Base-by-base conservation (phyloP, 1,140 invertebrate species). In the Drosophila asahinai region DNA sequence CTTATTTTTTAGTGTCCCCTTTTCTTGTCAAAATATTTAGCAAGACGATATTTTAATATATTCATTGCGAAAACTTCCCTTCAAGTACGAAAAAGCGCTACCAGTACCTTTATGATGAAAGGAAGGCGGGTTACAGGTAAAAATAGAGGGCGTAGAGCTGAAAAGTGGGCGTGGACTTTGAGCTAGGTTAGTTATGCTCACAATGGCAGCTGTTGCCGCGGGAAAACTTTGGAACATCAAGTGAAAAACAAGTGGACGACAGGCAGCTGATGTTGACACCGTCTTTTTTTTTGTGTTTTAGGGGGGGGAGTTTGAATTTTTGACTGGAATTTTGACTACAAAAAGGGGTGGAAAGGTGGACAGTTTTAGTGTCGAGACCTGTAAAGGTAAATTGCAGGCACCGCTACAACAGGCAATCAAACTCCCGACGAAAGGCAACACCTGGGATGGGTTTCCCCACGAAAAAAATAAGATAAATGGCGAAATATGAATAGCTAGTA, bases 211-310 rank as follows among this genome's bases (percentile, higher is more conserved):
- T 90, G 84, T 58, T 61, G 68, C 75, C 63, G 52, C 30, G 52
- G 49, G 51, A 54, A 89, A 90, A 89, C 68, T 90, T 89, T 25
- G 66, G 74, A 66, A 78, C 86, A 90, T 90, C 86, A 86, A 89
- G 81, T 90, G 81, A 59, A 71, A 86, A 89, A 82, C 81, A 86
- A 89, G 71, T 90, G 86, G 81, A 77, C 86, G 86, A 80, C 86
- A 78, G 64, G 67, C 81, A 89, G 66, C 84, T 89, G 84, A 72
- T 90, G 81, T 80, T 89, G 84, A 81, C 84, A 84, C 40, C 77
- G 67, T 43, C 38, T 43, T 25, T 45, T 38, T 38, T 27, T 15
- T 17, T 8, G 27, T 7, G 27, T 15, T 19, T 55, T 2, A 0
- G 14, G 3, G n/a, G n/a, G 14, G 33, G 19, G 19, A 11, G 40